Conservation (phyloP, 2,113 vertebrate species). For the Pterophyllum scalare region DNA sequence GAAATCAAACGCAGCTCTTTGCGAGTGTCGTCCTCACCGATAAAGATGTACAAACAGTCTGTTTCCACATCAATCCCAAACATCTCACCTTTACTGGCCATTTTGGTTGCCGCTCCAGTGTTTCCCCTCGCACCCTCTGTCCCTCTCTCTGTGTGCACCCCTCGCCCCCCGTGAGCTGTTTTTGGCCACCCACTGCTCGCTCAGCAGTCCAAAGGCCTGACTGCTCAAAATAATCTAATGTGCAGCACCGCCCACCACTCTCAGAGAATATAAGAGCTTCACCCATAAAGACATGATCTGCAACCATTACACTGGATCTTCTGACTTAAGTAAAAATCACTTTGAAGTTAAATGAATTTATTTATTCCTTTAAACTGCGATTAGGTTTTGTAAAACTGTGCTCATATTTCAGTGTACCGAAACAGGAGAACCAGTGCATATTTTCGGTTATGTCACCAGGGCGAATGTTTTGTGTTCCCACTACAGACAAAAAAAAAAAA, state of each 20-base stretch:
- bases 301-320: not conserved
- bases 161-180: constrained; percentile 70
- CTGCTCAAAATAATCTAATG: constrained; percentile 80
- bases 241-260: constrained; percentile 57
- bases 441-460: constrained; percentile 28
- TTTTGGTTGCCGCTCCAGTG: constrained; percentile 59
- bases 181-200: constrained; percentile 75
- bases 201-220: constrained; percentile 76
- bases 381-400: not conserved
- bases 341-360: not conserved
- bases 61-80: constrained; percentile 4
- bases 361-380: not conserved
- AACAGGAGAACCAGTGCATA: constrained; percentile 19
- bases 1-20: constrained; percentile 9
- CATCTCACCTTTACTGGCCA: constrained; percentile 82
- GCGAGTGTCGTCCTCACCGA: not conserved
- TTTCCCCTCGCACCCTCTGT: constrained; percentile 45
- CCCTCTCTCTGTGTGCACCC: constrained; percentile 52
- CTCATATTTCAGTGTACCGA: not conserved
- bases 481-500: not conserved
- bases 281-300: constrained; percentile 38
- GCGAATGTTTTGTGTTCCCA: not conserved
- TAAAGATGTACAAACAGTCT: not conserved
- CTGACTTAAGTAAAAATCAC: not conserved
- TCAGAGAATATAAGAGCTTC: constrained; percentile 40